A percentile compares a stretch with the other conserved stretches of the same genome.
These are phyloP conservation scores for Syngnathus floridae DNA, from an alignment of 2,113 vertebrate species.

Conservation along the genomic window DNA sequence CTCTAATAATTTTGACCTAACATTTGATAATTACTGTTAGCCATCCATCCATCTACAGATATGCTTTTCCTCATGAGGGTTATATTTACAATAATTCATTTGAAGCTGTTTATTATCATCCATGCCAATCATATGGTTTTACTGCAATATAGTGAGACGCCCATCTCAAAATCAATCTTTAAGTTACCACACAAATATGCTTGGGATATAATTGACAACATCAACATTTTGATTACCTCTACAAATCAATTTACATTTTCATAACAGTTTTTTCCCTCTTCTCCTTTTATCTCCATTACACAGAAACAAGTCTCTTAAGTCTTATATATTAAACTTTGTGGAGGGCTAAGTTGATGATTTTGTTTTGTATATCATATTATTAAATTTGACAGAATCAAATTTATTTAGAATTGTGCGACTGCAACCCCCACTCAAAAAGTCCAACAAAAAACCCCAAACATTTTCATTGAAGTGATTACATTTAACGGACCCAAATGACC, in stretches of 20 bases:
- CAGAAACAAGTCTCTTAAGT: not conserved
- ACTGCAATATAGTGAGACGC: not conserved
- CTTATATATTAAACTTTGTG: not conserved
- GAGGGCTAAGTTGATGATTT: no score
- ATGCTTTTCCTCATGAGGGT: not conserved
- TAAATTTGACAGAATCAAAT: not conserved
- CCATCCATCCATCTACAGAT: no score
- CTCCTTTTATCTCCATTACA: not conserved
- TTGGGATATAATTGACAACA: not conserved
- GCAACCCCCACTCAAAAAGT: no score
- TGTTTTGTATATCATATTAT: not conserved
- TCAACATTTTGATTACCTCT: not conserved
- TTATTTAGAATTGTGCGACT: not conserved
- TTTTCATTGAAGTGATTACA: not conserved
- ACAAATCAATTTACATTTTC: not conserved
- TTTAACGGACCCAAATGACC: not conserved
- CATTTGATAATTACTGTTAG: no score
- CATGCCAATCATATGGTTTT: not conserved
- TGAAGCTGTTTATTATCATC: not conserved
- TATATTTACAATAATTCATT: not conserved
- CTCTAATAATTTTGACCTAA: no score
- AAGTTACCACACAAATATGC: not conserved
- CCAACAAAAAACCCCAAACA: not conserved
- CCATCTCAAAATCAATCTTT: not conserved
- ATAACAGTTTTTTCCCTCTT: not conserved